Evolutionary conservation across 2,888 invertebrate species (phyloP).

Genomic region (Dinocampus coccinellae): DNA sequence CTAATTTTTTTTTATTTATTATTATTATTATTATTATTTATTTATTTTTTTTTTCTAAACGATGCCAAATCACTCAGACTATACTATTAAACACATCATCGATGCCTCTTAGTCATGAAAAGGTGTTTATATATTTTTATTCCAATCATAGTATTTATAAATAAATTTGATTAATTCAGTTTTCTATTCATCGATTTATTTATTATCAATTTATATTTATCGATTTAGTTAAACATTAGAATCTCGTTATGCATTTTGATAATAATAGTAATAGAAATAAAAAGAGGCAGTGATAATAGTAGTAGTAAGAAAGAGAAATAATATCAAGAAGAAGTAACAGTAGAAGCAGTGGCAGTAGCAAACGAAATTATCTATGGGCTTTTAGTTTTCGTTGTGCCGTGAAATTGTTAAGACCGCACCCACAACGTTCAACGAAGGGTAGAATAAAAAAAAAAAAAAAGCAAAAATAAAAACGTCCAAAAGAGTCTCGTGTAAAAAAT

Average conservation of each 20-base stretch:
- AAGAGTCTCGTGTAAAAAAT: too few relatives aligned
- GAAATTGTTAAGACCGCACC: constrained; percentile 65
- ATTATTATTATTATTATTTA: too few relatives aligned
- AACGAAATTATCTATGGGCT: constrained; percentile 61
- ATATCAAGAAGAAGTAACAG: neutral
- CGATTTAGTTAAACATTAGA: too few relatives aligned
- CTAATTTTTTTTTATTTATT: too few relatives aligned
- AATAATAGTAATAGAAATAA: neutral
- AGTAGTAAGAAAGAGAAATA: too few relatives aligned
- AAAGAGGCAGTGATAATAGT: too few relatives aligned
- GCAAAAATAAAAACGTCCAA: neutral
- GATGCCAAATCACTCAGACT: neutral
- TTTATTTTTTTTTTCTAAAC: too few relatives aligned
- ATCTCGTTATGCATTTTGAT: too few relatives aligned
- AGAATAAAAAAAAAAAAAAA: constrained; percentile 33
- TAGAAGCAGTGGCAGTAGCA: constrained; percentile 29
- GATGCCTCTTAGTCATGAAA: constrained; percentile 62
- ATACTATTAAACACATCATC: constrained; percentile 4
- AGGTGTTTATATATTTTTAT: constrained; percentile 50
- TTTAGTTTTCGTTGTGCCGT: constrained; percentile 61
- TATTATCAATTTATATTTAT: too few relatives aligned
- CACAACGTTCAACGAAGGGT: constrained; percentile 41
- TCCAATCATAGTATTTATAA: constrained; percentile 11
- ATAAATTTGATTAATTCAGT: too few relatives aligned
- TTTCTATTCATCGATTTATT: too few relatives aligned